A percentile compares a stretch with the other conserved stretches of the same genome.
Conservation (phyloP, 1,140 invertebrate genomes). For the Chironomus striatipennis region DNA sequence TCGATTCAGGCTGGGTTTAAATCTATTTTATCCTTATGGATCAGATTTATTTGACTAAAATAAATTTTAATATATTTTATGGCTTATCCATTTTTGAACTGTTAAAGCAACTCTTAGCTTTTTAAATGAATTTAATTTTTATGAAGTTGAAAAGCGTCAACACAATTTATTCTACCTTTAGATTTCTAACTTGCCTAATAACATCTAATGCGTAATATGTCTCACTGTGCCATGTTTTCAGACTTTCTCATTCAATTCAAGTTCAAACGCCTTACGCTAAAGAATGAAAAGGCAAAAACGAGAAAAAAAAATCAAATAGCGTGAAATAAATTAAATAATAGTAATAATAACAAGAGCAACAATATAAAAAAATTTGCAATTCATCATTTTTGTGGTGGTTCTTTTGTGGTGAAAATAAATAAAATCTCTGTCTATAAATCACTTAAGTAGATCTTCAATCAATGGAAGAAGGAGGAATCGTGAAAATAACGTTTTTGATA, state of each 20-base stretch:
- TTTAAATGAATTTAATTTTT: no score
- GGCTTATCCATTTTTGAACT: no score
- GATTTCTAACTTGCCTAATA: no score
- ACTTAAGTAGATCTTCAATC: neutral
- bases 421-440: neutral
- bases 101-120: no score
- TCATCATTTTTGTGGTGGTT: neutral
- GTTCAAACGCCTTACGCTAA: neutral
- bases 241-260: neutral
- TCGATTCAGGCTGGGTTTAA: no score
- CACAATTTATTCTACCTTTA: no score
- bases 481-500: neutral
- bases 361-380: neutral
- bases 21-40: no score
- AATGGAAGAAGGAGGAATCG: neutral
- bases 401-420: neutral
- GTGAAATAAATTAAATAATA: conserved; percentile 15
- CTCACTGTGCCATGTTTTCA: neutral
- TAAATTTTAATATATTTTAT: no score
- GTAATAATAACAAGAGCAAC: neutral
- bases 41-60: no score
- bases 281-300: neutral
- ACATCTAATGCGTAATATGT: neutral
- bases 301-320: neutral
- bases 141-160: no score